These are phyloP conservation scores for Pelecanoides urinatrix DNA, from an alignment of 2,113 vertebrate genomes.

Conservation along the genomic window DNA sequence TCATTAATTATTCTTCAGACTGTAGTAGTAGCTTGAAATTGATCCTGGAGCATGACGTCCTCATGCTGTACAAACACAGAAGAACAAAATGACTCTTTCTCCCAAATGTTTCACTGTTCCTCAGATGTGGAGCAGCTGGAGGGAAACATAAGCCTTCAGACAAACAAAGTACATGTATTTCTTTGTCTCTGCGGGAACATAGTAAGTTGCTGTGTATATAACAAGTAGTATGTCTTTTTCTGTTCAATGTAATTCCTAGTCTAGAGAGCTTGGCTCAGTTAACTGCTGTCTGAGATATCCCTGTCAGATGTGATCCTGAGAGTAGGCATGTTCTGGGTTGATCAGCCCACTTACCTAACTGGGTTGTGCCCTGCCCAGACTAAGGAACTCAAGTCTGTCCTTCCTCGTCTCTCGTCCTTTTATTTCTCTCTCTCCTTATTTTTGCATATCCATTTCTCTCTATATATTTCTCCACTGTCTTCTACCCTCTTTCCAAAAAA, in stretches of 20 bases:
- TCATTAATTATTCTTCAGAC: neutral
- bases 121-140: neutral
- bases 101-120: neutral
- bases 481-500: neutral
- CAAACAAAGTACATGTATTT: neutral
- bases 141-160: neutral
- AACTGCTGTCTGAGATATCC: neutral
- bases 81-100: neutral
- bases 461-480: neutral
- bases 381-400: neutral
- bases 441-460: neutral
- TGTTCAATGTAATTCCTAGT: neutral
- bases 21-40: neutral
- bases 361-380: neutral
- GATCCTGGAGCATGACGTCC: neutral
- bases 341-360: neutral
- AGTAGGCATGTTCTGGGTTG: neutral
- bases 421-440: neutral
- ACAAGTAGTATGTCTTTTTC: neutral
- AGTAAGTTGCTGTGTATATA: neutral
- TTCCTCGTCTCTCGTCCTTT: neutral
- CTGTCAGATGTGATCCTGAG: neutral
- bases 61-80: neutral
- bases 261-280: neutral
- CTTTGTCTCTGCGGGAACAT: neutral